phyloP scores from a whole-genome alignment of 2,113 vertebrate genomes.

The Sitta europaea region DNA sequence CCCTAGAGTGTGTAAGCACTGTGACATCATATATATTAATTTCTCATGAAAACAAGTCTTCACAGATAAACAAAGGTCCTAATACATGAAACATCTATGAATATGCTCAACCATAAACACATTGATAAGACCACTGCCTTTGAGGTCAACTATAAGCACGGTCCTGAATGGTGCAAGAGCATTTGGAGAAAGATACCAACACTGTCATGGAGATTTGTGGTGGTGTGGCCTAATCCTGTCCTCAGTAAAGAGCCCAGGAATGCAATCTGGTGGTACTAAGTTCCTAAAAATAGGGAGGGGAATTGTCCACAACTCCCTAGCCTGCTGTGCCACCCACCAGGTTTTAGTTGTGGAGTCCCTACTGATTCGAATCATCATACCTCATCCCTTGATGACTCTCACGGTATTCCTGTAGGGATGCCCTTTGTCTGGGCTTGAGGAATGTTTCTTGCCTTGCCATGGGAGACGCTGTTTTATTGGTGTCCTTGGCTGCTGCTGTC shows the following conservation, averaged over 20 bases:
- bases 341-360: not conserved
- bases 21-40: not conserved
- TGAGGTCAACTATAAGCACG: not conserved
- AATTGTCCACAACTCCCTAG: not conserved
- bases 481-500: not conserved
- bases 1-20: not conserved
- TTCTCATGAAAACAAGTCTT: not conserved
- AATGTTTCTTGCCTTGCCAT: not conserved
- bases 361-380: accelerated
- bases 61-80: not conserved
- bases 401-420: not conserved
- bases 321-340: not conserved
- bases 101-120: not conserved
- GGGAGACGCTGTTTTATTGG: not conserved
- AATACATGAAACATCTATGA: not conserved
- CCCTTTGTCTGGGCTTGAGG: not conserved
- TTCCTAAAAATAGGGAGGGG: not conserved
- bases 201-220: not conserved
- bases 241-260: not conserved
- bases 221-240: not conserved
- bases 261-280: not conserved
- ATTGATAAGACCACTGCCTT: not conserved
- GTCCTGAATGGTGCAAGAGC: not conserved
- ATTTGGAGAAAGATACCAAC: not conserved
- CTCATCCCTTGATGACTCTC: not conserved